A percentile compares a stretch with the other conserved stretches of the same genome.
Conservation (phyloP, 2,797 vertebrate species). For the Sarcoramphus papa region DNA sequence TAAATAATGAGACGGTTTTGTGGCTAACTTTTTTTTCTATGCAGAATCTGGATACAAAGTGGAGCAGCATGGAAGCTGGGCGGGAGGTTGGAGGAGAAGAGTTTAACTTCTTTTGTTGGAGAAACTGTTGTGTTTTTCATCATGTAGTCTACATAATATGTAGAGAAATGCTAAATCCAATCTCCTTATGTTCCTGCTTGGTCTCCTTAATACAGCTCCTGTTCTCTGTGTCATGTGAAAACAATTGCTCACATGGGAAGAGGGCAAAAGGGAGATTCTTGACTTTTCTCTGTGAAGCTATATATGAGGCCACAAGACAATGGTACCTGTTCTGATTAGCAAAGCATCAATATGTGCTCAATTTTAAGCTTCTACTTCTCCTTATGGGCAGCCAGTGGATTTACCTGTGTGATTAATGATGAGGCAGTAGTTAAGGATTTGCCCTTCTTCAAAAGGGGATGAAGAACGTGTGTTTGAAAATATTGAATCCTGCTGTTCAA, state of each 20-base stretch:
- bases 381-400: neutral
- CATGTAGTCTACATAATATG: rapidly evolving
- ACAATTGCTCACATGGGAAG: neutral
- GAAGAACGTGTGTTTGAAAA: neutral
- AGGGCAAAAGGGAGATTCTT: neutral
- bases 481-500: neutral
- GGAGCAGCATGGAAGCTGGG: neutral
- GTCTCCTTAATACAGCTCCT: neutral
- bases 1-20: neutral
- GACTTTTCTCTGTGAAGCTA: neutral
- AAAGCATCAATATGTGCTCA: neutral
- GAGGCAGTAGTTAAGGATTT: neutral
- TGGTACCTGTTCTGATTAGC: neutral
- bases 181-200: neutral
- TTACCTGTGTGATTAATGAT: neutral
- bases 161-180: neutral
- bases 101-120: neutral
- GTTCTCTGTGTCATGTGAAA: neutral
- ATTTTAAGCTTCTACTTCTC: neutral
- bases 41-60: neutral
- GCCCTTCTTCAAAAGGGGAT: neutral
- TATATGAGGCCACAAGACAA: neutral
- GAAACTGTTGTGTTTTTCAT: neutral
- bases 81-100: neutral
- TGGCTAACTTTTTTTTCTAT: neutral